Evolutionary conservation across 2,888 invertebrate species (phyloP).

Genomic region (Dione vanillae): DNA sequence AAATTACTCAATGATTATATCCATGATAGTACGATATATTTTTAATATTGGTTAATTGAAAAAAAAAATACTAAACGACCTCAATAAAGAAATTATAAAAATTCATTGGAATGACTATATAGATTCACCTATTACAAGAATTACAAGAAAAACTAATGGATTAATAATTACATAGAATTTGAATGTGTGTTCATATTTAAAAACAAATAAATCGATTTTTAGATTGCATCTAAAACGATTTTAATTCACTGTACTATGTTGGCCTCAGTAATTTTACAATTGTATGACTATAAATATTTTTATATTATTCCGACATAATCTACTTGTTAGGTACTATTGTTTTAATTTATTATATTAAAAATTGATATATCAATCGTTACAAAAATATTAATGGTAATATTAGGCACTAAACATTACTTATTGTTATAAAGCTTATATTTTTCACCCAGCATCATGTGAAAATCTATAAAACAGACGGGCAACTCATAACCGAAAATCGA

Average conservation of each 20-base stretch:
- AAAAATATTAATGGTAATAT: too few species aligned
- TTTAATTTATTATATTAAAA: too few species aligned
- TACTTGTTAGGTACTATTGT: too few species aligned
- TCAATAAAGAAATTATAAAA: conserved; percentile 15
- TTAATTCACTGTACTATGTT: conserved; percentile 1
- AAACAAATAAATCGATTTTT: conserved; percentile 11
- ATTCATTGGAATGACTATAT: conserved; percentile 11
- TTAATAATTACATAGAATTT: conserved; percentile 54
- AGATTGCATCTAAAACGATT: background rate
- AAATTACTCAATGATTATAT: too few species aligned
- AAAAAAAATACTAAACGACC: background rate
- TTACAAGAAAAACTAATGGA: conserved; percentile 49
- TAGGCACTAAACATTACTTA: background rate
- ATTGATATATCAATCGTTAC: too few species aligned
- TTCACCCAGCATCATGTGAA: background rate
- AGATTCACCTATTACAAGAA: conserved; percentile 24
- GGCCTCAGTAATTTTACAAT: background rate
- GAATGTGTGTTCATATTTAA: conserved; percentile 46
- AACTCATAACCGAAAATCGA: too few species aligned
- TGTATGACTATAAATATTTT: too few species aligned
- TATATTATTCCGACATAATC: too few species aligned
- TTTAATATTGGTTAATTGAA: background rate
- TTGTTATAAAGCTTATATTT: background rate
- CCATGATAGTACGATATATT: too few species aligned
- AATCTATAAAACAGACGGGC: too few species aligned